A percentile compares a stretch with the other conserved stretches of the same genome.
phyloP scores from a whole-genome alignment of 2,113 vertebrate genomes.

The Pelodiscus sinensis region DNA sequence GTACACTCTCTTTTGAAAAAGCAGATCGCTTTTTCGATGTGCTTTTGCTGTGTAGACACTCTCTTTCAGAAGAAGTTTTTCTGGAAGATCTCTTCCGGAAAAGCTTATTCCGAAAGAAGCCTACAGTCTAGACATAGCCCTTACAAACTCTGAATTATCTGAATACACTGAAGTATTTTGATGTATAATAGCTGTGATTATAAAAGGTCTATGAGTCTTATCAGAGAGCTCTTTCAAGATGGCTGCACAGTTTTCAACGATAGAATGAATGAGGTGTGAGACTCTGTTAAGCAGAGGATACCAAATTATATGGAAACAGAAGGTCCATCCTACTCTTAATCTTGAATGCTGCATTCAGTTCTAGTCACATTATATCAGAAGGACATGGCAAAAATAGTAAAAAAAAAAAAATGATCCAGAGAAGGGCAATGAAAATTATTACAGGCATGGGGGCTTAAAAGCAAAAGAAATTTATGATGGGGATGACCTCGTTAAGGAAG shows the following conservation, averaged over 20 bases:
- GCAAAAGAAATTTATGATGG: constrained; percentile 10
- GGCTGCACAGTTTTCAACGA: neutral
- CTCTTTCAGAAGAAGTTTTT: too few relatives aligned
- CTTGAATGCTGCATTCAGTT: neutral
- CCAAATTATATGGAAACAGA: neutral
- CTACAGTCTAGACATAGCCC: too few relatives aligned
- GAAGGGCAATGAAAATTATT: neutral
- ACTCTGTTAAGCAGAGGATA: neutral
- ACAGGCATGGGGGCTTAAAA: neutral
- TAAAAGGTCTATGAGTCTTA: neutral
- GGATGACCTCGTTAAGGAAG: constrained; percentile 24
- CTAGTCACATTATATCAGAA: neutral
- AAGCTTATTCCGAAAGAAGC: too few relatives aligned
- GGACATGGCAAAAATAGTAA: neutral
- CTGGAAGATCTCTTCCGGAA: too few relatives aligned
- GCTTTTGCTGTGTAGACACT: too few relatives aligned
- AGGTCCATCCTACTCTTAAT: neutral
- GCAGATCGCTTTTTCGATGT: too few relatives aligned
- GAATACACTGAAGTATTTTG: neutral
- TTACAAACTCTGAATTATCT: neutral
- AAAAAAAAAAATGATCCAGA: neutral
- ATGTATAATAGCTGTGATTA: neutral
- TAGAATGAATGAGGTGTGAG: neutral
- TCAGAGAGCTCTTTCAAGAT: neutral
- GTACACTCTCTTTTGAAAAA: too few relatives aligned